Evolutionary conservation across 1,140 invertebrate genomes (phyloP).

Genomic region (Linepithema humile): DNA sequence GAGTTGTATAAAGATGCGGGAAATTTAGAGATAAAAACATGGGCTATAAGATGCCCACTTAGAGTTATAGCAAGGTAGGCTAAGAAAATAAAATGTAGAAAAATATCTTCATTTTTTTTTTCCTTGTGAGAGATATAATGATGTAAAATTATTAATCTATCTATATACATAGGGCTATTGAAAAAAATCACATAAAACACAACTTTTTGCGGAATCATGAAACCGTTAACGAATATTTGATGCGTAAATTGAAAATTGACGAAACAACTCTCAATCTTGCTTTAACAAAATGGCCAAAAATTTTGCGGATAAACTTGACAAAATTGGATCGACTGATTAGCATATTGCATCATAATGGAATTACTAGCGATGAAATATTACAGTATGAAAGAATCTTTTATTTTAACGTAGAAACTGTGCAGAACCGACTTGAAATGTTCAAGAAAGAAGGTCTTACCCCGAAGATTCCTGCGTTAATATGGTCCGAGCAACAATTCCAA

Average conservation of each 20-base stretch:
- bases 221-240: constrained; percentile 15
- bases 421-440: constrained; percentile 1
- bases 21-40: constrained; percentile 10
- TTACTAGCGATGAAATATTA: constrained; percentile 34
- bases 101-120: background rate
- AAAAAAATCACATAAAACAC: background rate
- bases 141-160: background rate
- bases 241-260: constrained; percentile 10
- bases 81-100: background rate
- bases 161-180: background rate
- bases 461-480: background rate
- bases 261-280: background rate
- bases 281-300: background rate
- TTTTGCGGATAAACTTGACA: background rate
- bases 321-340: constrained; percentile 26
- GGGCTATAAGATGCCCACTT: constrained; percentile 39
- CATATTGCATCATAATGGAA: constrained; percentile 1
- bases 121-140: too few relatives aligned
- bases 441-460: background rate
- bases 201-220: background rate
- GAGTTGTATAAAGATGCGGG: constrained; percentile 27
- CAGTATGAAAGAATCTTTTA: background rate
- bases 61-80: constrained; percentile 7
- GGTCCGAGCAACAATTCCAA: background rate
- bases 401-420: background rate